Evolutionary conservation across 1,140 invertebrate genomes (phyloP), one percentile per base, ranked within the genome.

Genomic region (Polypedilum pembai): DNA sequence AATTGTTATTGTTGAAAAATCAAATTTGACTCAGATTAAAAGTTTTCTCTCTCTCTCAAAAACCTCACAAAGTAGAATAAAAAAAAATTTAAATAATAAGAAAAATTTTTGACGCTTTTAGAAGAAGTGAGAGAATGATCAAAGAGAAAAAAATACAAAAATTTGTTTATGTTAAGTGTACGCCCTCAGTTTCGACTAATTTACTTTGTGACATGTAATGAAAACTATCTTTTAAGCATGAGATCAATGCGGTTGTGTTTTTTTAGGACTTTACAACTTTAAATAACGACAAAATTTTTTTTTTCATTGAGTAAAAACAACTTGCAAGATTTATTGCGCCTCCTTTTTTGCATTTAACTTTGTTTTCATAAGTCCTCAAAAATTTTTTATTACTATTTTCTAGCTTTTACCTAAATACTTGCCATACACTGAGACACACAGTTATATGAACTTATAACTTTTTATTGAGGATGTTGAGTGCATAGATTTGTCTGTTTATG

Each of bases 381-480:
- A 20, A 66, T 66, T 69, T 69, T 69, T 8, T 7, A 21, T 8
- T 69, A 18, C 17, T 18, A 17, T 18, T 69, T 69, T 66, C n/a
- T 12, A 2, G n/a, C 7, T 66, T 18, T 69, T 69, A 69, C 65
- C 17, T 69, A 69, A 69, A 21, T 18, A 69, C 18, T 56, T 56
- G 24, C 5, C 24, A 3, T 33, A 5, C 24, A 33, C 24, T 33
- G 24, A 33, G 20, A 8, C 20, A 69, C 24, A 69, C 65, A 69
- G 65, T 69, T 69, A 69, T n/a, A 18, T 18, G 65, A 69, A 69
- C 65, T 69, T 18, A 21, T 69, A 69, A 21, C 65, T 69, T 69
- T 69, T 69, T 69, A 69, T 69, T 69, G 65, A 69, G 65, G 65
- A 69, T 69, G 65, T 69, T 69, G 17, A n/a, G 45, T 56, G 45